Evolutionary conservation across 2,888 invertebrate genomes (phyloP), one percentile per base, ranked within the genome.

Genomic region (Melanchra persicariae): DNA sequence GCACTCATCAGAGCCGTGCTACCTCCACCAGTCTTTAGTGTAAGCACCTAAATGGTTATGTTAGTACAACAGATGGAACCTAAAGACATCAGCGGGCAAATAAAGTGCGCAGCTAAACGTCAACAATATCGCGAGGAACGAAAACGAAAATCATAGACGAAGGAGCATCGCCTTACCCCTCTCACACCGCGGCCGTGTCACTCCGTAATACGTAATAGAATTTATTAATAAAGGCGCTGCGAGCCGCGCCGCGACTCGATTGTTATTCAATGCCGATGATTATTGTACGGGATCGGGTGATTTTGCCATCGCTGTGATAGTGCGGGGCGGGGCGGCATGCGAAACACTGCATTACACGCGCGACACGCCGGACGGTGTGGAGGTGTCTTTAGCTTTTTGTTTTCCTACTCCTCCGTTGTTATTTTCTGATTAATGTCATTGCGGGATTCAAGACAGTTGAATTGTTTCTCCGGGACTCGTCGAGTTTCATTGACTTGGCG

Each of bases 261-360:
- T 86, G 83, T 85, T 88, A 88, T 89, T 87, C 86, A 87, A 87
- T 85, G 86, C 80, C 82, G 84, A 85, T 85, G 85, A 89, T 87
- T 87, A 87, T 86, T 86, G 86, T 84, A 74, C 72, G 60, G 82
- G 83, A 87, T 84, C 82, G 81, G 70, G 66, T 67, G 81, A 87
- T 86, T 87, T 83, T 86, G 86, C 79, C 75, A 83, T 84, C 82
- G 77, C 70, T 57, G 22, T 68, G 54, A 76, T 54, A 77, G 65
- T 63, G 67, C 15, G 70, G 57, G 69, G 62, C 10, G 60, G 30
- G 40, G 64, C 24, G 64, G 89, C 82, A 87, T 87, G 65, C 57
- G 85, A 87, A 88, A 87, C 72, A 77, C 55, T 76, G 69, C 47
- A 86, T 88, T 87, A 86, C 79, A 75, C 70, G 77, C 74, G 78